phyloP scores from a whole-genome alignment of 1,140 invertebrate species.

The Ephestia elutella region DNA sequence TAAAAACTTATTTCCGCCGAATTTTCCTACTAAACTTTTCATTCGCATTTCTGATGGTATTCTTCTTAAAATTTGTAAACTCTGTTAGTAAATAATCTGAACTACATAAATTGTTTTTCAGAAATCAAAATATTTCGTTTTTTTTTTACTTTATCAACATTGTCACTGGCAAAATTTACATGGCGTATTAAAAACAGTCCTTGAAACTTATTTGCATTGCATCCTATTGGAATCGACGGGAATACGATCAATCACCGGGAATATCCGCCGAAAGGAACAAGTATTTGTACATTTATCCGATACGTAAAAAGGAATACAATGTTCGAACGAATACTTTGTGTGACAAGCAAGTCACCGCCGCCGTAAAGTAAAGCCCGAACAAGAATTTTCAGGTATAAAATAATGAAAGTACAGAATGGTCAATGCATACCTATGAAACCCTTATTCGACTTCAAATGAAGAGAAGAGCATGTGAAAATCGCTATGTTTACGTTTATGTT shows the following conservation, averaged over 20 bases:
- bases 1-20: no score
- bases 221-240: conserved; percentile 12
- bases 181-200: background rate
- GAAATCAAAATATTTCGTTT: no score
- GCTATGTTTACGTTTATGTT: no score
- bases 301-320: conserved; percentile 32
- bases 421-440: background rate
- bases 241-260: conserved; percentile 14
- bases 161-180: no score
- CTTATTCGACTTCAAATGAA: background rate
- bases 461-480: background rate
- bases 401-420: background rate
- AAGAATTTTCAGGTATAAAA: background rate
- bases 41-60: no score
- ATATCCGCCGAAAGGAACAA: conserved; percentile 6
- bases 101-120: no score
- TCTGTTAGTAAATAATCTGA: no score
- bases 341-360: conserved; percentile 24
- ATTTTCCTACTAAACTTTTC: no score
- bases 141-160: no score
- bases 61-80: no score
- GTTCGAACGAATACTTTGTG: conserved; percentile 18
- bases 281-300: background rate
- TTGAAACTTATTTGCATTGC: conserved; percentile 7
- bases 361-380: conserved; percentile 17